Evolutionary conservation across 2,797 vertebrate genomes (phyloP).

Genomic region (Cossypha heuglini): DNA sequence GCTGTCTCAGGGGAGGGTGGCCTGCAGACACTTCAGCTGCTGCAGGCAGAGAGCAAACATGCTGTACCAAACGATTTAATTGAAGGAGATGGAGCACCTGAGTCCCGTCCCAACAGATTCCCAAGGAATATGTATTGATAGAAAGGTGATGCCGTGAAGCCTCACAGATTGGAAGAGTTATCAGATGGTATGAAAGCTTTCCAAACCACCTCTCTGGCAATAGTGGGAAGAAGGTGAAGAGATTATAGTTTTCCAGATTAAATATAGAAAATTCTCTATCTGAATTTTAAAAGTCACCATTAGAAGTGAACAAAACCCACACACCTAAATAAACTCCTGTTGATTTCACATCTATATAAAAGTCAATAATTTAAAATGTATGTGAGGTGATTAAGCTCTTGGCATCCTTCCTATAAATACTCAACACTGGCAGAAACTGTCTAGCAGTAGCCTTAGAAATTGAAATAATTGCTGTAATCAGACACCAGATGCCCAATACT

Average conservation of each 20-base stretch:
- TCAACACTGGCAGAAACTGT: neutral
- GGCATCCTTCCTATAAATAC: neutral
- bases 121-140: neutral
- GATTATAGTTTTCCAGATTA: neutral
- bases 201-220: neutral
- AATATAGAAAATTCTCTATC: neutral
- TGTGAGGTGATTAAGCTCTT: neutral
- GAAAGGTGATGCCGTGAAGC: neutral
- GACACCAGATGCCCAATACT: neutral
- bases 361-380: neutral
- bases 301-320: neutral
- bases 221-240: neutral
- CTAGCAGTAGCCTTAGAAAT: neutral
- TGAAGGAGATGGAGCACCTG: conserved; percentile 24
- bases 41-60: neutral
- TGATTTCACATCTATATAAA: neutral
- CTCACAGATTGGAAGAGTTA: neutral
- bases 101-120: neutral
- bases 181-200: neutral
- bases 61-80: neutral
- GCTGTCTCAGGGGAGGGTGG: neutral
- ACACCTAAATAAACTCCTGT: neutral
- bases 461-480: conserved; percentile 23
- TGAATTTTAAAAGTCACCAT: neutral
- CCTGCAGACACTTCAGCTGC: neutral